Conservation (phyloP, 2,888 invertebrate genomes). For the Noctua pronuba region DNA sequence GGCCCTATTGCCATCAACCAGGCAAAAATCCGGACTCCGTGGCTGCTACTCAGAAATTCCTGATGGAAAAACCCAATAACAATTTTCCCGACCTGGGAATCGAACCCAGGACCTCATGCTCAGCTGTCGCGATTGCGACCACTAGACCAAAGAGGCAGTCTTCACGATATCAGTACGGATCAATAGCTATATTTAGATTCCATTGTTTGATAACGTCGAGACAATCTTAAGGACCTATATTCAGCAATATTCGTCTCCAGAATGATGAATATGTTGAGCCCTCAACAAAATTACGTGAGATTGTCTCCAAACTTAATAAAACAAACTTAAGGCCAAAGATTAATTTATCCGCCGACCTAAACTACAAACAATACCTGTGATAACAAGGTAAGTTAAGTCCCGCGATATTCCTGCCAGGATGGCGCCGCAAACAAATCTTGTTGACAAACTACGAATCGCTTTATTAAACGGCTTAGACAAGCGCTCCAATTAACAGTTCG, state of each 20-base stretch:
- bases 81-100: too few species aligned
- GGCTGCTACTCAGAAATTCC: too few species aligned
- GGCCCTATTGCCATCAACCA: too few species aligned
- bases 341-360: slow-evolving; percentile 43
- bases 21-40: too few species aligned
- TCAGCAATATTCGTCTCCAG: not conserved
- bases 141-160: not conserved
- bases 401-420: slow-evolving; percentile 19
- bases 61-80: too few species aligned
- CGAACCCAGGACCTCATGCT: too few species aligned
- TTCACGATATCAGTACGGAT: not conserved
- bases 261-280: slow-evolving; percentile 41
- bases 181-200: not conserved
- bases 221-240: not conserved
- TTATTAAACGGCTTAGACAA: slow-evolving; percentile 56
- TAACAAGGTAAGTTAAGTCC: slow-evolving; percentile 56
- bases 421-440: slow-evolving; percentile 47
- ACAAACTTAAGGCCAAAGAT: slow-evolving; percentile 44
- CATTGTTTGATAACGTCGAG: not conserved
- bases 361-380: slow-evolving; percentile 45
- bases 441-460: slow-evolving; percentile 60
- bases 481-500: slow-evolving; percentile 45
- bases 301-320: slow-evolving; percentile 40
- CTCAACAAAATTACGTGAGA: slow-evolving; percentile 37
- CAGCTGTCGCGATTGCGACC: too few species aligned